These are phyloP conservation scores for Sylvia atricapilla DNA, from an alignment of 2,113 vertebrate species.

Conservation along the genomic window DNA sequence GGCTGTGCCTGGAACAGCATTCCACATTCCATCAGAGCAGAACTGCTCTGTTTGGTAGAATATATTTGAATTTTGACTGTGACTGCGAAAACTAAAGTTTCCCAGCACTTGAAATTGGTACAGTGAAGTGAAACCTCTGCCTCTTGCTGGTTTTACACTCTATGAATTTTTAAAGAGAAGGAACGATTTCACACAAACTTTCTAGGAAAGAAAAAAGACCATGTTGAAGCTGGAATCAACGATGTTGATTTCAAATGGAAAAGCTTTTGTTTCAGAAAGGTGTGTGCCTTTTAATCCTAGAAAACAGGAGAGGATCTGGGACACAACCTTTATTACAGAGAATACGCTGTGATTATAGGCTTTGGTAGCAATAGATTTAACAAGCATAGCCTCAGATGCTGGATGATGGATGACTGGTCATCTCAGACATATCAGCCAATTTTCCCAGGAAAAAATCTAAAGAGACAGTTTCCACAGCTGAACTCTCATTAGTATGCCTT, in stretches of 20 bases:
- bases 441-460: neutral
- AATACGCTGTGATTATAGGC: neutral
- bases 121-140: neutral
- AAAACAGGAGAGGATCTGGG: neutral
- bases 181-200: neutral
- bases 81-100: neutral
- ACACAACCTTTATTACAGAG: neutral
- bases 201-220: neutral
- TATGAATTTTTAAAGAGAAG: neutral
- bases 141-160: neutral
- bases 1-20: neutral
- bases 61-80: slow-evolving; percentile 23
- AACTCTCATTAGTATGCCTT: neutral
- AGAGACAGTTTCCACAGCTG: neutral
- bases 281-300: neutral
- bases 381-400: neutral
- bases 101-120: neutral
- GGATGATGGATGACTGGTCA: neutral
- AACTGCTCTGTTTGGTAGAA: neutral
- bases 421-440: neutral
- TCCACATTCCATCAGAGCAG: neutral
- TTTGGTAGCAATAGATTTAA: neutral
- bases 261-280: neutral
- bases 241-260: neutral
- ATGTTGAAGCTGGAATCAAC: neutral